Evolutionary conservation across 2,113 vertebrate genomes (phyloP).

Genomic region (Trichechus manatus): DNA sequence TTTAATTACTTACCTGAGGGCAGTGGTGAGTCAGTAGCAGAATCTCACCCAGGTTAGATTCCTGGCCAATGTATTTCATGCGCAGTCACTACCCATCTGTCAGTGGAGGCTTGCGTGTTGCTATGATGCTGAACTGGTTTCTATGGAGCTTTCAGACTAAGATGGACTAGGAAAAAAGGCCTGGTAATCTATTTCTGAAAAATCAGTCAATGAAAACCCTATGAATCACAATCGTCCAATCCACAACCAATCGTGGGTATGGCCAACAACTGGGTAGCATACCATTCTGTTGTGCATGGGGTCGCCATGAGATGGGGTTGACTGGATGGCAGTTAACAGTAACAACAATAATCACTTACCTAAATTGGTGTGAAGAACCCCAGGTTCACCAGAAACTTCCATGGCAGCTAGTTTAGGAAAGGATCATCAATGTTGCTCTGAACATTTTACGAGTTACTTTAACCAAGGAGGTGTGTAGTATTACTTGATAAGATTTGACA

Average conservation of each 20-base stretch:
- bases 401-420: not conserved
- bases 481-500: slow-evolving; percentile 22
- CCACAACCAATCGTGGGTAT: not conserved
- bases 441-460: not conserved
- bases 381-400: not conserved
- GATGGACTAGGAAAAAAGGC: too few species aligned
- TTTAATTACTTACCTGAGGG: not conserved
- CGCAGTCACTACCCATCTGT: too few species aligned
- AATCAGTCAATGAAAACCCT: not conserved
- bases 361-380: not conserved
- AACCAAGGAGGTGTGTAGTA: not conserved
- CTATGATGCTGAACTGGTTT: too few species aligned
- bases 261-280: not conserved
- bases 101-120: too few species aligned
- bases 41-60: too few species aligned
- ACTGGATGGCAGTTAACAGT: not conserved
- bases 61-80: too few species aligned
- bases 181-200: not conserved
- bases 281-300: not conserved
- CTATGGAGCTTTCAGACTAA: too few species aligned
- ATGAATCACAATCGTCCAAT: not conserved
- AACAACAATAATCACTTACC: not conserved
- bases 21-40: too few species aligned
- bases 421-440: not conserved
- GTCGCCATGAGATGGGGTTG: not conserved